Evolutionary conservation across 2,888 invertebrate species (phyloP).

Genomic region (Leptura quadrifasciata): DNA sequence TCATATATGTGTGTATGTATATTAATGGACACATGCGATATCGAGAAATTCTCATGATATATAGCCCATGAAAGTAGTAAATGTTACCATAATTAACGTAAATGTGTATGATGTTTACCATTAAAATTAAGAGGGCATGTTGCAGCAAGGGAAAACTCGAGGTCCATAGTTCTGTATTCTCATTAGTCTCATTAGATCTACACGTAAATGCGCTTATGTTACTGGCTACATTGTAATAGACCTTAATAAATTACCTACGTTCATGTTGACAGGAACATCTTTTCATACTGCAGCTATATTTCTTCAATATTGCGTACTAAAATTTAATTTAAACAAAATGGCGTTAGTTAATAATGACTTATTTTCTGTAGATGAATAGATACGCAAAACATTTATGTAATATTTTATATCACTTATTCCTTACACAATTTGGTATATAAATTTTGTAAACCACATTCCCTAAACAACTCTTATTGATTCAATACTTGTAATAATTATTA

Average conservation of each 20-base stretch:
- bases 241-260: constrained; percentile 56
- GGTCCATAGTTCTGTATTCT: constrained; percentile 62
- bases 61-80: constrained; percentile 4
- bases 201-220: constrained; percentile 70
- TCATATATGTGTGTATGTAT: background rate
- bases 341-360: background rate
- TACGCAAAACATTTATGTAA: too few relatives aligned
- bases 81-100: constrained; percentile 22
- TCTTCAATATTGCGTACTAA: constrained; percentile 2
- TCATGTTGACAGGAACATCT: constrained; percentile 45
- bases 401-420: too few relatives aligned
- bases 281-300: constrained; percentile 24
- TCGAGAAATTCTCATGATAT: background rate
- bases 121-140: constrained; percentile 38
- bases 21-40: background rate
- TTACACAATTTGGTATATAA: too few relatives aligned
- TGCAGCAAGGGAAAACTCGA: constrained; percentile 44
- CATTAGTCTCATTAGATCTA: constrained; percentile 71
- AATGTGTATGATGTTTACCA: constrained; percentile 27
- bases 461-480: too few relatives aligned
- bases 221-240: constrained; percentile 55
- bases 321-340: background rate
- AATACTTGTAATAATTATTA: too few relatives aligned
- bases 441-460: too few relatives aligned
- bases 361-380: background rate